Evolutionary conservation across 2,113 vertebrate genomes (phyloP), one percentile per base, ranked within the genome.

Genomic region (Tyto alba): DNA sequence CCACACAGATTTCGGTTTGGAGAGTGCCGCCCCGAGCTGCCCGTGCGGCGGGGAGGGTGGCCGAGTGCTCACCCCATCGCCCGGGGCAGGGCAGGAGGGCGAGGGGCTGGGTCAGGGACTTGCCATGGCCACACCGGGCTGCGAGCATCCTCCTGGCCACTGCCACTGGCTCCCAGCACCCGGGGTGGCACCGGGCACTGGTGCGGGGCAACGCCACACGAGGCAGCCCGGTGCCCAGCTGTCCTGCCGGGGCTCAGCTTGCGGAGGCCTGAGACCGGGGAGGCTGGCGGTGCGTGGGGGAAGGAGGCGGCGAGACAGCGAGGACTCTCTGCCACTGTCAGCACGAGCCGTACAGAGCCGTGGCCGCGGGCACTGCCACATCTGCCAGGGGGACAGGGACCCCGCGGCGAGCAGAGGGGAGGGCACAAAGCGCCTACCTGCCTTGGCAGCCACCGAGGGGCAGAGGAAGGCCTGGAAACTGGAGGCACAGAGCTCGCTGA

Each of bases 391-490:
- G 66, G 45, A 85, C 12, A 2, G 90, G 32, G 75, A 30, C 36
- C 55, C 69, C 7, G 2, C 1, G 0, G 73, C 9, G 10, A 62
- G 50, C n/a, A 6, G 67, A 62, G 43, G 38, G 52, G 56, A 83
- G 85, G 79, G 73, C 75, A 84, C 2, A 2, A 69, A 69, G 84
- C 10, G 32, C 97, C 86, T 97, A 99, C 99, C 98, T 98, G 98
- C 86, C 91, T 96, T 95, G 45, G 64, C 30, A 36, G 93, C 96
- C 88, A 98, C 93, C 11, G 98, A 97, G 29, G 98, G 98, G 95
- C 97, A 98, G 89, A 99, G 96, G 94, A 99, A 99, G 9, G 98
- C 98, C 97, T 99, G 98, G 92, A 99, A 98, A 89, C 98, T 99
- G 95, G 98, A 99, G 84, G 98, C 97, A n/a, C 99, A 99, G 30